phyloP scores from a whole-genome alignment of 2,888 invertebrate genomes.

The Bugula neritina region DNA sequence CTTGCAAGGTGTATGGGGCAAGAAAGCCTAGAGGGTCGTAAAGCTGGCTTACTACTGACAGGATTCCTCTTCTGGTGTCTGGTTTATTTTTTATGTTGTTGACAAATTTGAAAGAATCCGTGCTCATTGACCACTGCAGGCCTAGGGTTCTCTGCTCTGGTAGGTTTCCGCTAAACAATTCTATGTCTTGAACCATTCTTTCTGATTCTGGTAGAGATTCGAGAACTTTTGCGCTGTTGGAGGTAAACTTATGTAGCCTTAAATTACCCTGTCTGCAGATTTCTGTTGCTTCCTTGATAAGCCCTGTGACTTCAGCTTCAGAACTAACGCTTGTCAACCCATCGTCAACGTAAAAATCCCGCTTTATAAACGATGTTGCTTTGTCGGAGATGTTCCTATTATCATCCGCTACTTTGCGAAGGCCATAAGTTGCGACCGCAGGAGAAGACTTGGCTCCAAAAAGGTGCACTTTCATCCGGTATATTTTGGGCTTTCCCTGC shows the following conservation, averaged over 20 bases:
- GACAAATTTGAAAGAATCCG: neutral
- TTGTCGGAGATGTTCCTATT: neutral
- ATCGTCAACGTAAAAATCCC: slow-evolving; percentile 35
- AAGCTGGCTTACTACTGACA: neutral
- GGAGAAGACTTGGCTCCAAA: slow-evolving; percentile 33
- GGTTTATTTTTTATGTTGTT: neutral
- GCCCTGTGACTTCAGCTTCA: slow-evolving; percentile 29
- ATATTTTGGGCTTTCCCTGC: slow-evolving; percentile 29
- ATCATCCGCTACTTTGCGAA: slow-evolving; percentile 29
- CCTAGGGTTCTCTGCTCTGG: neutral
- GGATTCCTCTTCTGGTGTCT: slow-evolving; percentile 8
- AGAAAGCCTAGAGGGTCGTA: slow-evolving; percentile 21
- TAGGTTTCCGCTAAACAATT: neutral
- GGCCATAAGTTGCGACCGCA: slow-evolving; percentile 31
- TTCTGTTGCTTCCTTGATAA: slow-evolving; percentile 29
- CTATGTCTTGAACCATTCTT: slow-evolving; percentile 27
- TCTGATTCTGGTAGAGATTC: slow-evolving; percentile 30
- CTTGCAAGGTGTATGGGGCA: neutral
- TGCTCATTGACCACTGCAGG: neutral
- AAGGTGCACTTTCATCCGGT: slow-evolving; percentile 32
- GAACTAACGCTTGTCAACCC: slow-evolving; percentile 31
- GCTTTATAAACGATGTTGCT: slow-evolving; percentile 30
- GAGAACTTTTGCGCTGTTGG: slow-evolving; percentile 33
- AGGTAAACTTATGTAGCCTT: slow-evolving; percentile 33
- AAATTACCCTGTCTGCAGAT: slow-evolving; percentile 32